Conservation (phyloP, 2,797 vertebrate species). For the Hyperoplus lanceolatus region DNA sequence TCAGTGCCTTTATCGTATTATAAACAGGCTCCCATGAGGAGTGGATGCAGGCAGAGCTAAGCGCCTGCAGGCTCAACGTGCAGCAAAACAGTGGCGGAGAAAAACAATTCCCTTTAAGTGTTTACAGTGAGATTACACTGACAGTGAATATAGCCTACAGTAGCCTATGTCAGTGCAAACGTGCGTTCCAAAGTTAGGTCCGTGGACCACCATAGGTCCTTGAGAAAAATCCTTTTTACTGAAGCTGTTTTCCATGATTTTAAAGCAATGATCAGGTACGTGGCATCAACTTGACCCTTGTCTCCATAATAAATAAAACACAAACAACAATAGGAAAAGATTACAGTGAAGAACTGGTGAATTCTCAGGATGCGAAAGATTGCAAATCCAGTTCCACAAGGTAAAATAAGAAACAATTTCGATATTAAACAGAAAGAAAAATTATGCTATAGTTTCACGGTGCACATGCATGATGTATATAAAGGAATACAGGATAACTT, state of each 20-base stretch:
- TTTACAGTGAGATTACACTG: neutral
- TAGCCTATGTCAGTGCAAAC: neutral
- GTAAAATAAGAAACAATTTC: neutral
- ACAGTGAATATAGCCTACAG: neutral
- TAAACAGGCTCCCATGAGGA: slow-evolving; percentile 43
- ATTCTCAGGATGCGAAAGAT: neutral
- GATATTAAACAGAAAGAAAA: neutral
- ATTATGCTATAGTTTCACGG: neutral
- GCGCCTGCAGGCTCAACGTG: slow-evolving; percentile 1
- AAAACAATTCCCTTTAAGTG: neutral
- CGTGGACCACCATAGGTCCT: neutral
- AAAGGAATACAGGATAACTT: neutral
- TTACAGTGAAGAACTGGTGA: neutral
- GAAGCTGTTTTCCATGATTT: neutral
- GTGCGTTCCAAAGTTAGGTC: neutral
- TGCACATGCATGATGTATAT: neutral
- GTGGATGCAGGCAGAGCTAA: slow-evolving; percentile 30
- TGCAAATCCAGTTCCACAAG: neutral
- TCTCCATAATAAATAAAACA: neutral
- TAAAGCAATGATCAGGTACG: neutral
- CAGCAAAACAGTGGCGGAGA: neutral
- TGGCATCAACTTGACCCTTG: neutral
- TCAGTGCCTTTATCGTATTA: slow-evolving; percentile 60
- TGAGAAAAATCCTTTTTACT: no score
- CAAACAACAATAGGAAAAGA: neutral